Conservation (phyloP, 2,797 vertebrate genomes). For the Tolypeutes matacus region DNA sequence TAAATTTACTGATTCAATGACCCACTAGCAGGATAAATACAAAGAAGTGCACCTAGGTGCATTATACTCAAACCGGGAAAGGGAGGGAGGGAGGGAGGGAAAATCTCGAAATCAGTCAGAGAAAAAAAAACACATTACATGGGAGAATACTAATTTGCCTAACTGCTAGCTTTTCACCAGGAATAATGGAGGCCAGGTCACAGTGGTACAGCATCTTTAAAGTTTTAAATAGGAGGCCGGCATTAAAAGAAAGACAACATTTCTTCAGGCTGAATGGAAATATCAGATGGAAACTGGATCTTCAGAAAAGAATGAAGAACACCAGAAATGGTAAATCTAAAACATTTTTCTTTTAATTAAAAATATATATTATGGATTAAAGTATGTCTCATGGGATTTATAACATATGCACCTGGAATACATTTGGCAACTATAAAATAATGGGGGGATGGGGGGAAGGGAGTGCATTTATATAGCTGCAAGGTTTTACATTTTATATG, state of each 20-base stretch:
- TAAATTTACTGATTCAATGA: not conserved
- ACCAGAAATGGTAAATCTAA: not conserved
- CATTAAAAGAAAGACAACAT: not conserved
- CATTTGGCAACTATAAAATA: not conserved
- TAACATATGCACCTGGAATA: not conserved
- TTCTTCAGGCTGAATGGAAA: not conserved
- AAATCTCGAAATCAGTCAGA: not conserved
- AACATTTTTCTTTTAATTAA: not conserved
- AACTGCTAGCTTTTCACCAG: not conserved
- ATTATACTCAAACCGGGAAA: not conserved
- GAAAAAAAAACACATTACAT: not conserved
- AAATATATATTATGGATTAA: not conserved
- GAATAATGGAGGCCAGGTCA: not conserved
- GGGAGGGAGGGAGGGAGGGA: not conserved
- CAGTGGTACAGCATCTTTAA: not conserved
- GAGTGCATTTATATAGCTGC: not conserved
- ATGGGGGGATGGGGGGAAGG: not conserved
- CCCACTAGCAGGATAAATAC: not conserved
- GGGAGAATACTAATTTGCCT: not conserved
- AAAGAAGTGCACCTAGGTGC: not conserved
- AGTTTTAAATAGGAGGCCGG: not conserved
- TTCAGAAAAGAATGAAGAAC: not conserved
- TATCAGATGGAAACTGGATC: not conserved
- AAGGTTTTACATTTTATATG: not conserved
- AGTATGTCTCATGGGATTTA: not conserved